Evolutionary conservation across 1,140 invertebrate genomes (phyloP).

Genomic region (Pantala flavescens): DNA sequence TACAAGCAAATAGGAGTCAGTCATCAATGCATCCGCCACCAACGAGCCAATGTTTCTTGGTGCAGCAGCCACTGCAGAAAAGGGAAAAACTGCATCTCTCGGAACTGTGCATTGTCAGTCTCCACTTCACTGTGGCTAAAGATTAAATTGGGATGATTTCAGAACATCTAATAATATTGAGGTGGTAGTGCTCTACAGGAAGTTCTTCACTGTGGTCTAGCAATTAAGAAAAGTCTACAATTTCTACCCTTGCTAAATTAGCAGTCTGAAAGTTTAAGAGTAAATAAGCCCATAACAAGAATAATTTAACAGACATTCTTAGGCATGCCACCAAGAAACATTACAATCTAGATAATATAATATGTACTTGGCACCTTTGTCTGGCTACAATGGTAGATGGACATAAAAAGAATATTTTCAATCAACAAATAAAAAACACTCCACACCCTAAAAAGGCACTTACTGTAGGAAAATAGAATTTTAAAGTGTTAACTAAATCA

Average conservation of each 20-base stretch:
- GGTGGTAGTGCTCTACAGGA: constrained; percentile 2
- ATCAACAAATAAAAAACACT: constrained; percentile 3
- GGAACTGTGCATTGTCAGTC: constrained; percentile 13
- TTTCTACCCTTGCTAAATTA: constrained; percentile 14
- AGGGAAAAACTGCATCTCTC: constrained; percentile 15
- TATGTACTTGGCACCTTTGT: constrained; percentile 17
- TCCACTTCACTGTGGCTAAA: constrained; percentile 5
- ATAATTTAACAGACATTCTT: constrained; percentile 14
- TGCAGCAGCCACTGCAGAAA: constrained; percentile 14
- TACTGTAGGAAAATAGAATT: constrained; percentile 5
- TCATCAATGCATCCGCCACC: constrained; percentile 27
- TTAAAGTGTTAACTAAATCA: constrained; percentile 8
- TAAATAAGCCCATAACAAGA: constrained; percentile 16
- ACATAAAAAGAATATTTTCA: constrained; percentile 14
- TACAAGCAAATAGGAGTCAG: constrained; percentile 15
- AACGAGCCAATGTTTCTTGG: constrained; percentile 45
- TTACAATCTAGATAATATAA: constrained; percentile 19
- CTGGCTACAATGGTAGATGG: constrained; percentile 26
- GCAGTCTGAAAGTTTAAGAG: constrained; percentile 11
- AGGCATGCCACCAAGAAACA: constrained; percentile 30
- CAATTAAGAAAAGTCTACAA: constrained; percentile 12
- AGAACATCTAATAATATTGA: not conserved
- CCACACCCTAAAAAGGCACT: constrained; percentile 15
- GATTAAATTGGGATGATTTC: not conserved
- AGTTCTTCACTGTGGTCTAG: constrained; percentile 14